Conservation (phyloP, 2,113 vertebrate species). For the Colius striatus region DNA sequence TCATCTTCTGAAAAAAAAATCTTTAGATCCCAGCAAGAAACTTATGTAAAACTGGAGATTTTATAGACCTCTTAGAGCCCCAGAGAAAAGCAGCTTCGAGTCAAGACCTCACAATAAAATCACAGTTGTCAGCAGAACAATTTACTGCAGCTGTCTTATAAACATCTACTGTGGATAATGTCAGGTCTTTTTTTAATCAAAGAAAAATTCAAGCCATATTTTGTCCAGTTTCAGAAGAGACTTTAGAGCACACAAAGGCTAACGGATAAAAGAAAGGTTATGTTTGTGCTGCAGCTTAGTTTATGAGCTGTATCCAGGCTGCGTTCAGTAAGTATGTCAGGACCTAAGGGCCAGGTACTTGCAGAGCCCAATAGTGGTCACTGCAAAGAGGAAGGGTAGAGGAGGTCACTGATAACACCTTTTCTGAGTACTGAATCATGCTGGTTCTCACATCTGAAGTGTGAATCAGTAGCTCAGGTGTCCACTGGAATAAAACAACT, state of each 20-base stretch:
- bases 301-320: background rate
- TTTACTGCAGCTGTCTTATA: background rate
- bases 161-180: background rate
- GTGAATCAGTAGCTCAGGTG: background rate
- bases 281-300: background rate
- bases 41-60: background rate
- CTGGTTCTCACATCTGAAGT: background rate
- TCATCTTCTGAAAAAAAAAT: background rate
- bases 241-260: background rate
- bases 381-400: background rate
- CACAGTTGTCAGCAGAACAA: background rate
- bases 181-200: background rate
- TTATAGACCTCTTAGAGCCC: background rate
- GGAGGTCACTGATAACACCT: background rate
- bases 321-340: background rate
- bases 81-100: background rate
- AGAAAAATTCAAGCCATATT: background rate
- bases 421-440: fast-evolving
- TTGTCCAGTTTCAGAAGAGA: background rate
- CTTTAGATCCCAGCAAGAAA: background rate
- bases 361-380: background rate
- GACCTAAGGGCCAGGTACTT: background rate
- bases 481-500: background rate
- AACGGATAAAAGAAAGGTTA: background rate
- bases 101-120: background rate